Percentiles rank a stretch among this genome's conserved stretches.
phyloP scores from a whole-genome alignment of 2,888 invertebrate genomes.

The Apantesis nais region DNA sequence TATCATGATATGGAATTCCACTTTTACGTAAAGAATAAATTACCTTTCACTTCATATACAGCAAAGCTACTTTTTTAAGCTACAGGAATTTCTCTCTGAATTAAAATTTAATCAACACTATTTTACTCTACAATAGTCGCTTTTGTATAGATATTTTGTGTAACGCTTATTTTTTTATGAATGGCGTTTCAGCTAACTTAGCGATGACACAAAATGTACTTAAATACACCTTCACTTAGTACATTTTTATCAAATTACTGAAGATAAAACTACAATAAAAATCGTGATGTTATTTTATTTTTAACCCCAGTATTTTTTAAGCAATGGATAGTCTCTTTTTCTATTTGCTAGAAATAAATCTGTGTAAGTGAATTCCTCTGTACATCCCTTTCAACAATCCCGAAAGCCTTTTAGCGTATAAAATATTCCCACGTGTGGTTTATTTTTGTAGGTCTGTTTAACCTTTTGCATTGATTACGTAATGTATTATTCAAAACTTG shows the following conservation, averaged over 20 bases:
- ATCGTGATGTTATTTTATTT: conserved; percentile 5
- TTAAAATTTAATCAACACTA: not conserved
- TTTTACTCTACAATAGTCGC: not conserved
- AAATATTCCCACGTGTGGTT: conserved; percentile 64
- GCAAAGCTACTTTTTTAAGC: conserved; percentile 13
- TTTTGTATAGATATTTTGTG: not conserved
- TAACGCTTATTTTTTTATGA: not conserved
- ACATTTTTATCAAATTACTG: not conserved
- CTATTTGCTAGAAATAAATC: conserved; percentile 59
- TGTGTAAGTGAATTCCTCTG: conserved; percentile 65
- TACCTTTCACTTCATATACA: conserved; percentile 23
- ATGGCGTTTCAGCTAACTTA: not conserved
- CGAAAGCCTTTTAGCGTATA: conserved; percentile 62
- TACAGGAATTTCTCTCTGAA: not conserved
- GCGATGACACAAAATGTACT: not conserved
- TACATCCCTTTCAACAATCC: conserved; percentile 55
- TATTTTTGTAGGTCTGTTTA: conserved; percentile 57
- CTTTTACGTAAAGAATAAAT: conserved; percentile 23
- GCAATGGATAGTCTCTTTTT: conserved; percentile 20
- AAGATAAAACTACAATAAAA: not conserved
- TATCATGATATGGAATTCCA: conserved; percentile 28
- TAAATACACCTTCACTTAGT: not conserved
- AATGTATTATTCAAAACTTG: conserved; percentile 56
- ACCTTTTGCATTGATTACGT: conserved; percentile 57
- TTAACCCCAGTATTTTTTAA: conserved; percentile 13